Conservation (phyloP, 2,888 invertebrate species). For the Teleogryllus oceanicus region DNA sequence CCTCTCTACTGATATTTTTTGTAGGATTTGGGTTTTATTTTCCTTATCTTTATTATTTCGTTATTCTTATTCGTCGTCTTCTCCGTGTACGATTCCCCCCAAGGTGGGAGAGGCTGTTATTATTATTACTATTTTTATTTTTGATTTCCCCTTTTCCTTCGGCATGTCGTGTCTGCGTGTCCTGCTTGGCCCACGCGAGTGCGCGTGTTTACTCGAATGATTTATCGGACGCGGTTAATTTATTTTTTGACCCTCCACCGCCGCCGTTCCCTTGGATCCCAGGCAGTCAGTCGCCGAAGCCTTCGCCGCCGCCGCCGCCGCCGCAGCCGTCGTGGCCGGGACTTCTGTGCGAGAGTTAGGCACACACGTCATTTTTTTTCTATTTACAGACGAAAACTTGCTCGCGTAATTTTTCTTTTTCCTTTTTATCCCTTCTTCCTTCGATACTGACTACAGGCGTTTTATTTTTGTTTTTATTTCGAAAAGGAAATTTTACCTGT, state of each 20-base stretch:
- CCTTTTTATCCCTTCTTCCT: neutral
- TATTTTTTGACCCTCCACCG: neutral
- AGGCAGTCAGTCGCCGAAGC: neutral
- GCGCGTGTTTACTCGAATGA: neutral
- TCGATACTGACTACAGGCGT: neutral
- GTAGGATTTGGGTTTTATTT: no score
- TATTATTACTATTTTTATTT: neutral
- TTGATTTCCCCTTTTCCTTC: conserved; percentile 4
- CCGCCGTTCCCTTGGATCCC: neutral
- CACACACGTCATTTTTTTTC: no score
- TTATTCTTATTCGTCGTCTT: neutral
- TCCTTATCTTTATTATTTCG: no score
- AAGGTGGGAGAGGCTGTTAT: neutral
- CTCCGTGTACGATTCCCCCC: neutral
- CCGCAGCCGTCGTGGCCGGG: neutral
- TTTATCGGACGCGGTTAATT: conserved; percentile 2
- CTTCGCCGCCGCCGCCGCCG: neutral
- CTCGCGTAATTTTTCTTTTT: neutral
- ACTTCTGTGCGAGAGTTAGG: conserved; percentile 8
- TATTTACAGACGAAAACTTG: neutral
- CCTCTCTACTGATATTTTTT: no score
- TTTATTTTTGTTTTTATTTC: neutral
- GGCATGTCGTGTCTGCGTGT: neutral
- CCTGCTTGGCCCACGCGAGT: neutral
- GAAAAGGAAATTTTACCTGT: neutral